Evolutionary conservation across 35 echinoderm and acorn worm species (phyloP), one percentile per base, ranked within the genome.

Genomic region (Ptychodera flava): DNA sequence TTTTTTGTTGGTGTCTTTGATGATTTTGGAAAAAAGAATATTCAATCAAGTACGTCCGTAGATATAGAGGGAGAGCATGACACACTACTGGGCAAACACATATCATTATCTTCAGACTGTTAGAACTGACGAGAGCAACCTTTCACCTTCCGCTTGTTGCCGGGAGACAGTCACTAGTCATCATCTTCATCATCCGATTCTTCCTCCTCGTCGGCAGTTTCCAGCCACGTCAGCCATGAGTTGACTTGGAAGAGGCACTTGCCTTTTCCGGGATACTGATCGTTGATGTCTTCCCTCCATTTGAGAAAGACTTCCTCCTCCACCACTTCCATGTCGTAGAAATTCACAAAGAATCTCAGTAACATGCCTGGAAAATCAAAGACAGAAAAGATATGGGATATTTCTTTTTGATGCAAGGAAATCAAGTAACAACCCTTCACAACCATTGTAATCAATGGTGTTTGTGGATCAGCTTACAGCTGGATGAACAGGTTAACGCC

Each of bases 211-310:
- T 99, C 96, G 16, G 96, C 96, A 36, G 96, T 99, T 30, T 92
- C 96, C 28, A 99, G 91, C 96, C 96, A 99, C 38, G 88, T 99
- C 79, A 99, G 87, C 96, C 96, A 99, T 34, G 94, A 92, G 88
- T 99, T 99, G 15, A 99, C 96, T 92, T 99, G 76, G 82, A 99
- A 99, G 0, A 99, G 83, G 16, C 92, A 90, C 80, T 99, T 86
- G 31, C 96, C 96, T 82, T 99, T 99, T 16, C 96, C 96, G 1
- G 90, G 90, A 82, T 90, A 94, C 78, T 99, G 92, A 84, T 99
- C 96, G 1, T 92, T 94, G 77, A 99, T 92, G 77, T 99, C 96
- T 83, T 99, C 96, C 83, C 90, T 94, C 96, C 96, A 99, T 29
- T 90, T 93, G 77, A 99, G 87, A 82, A 90, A 99, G 33, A 92